Conservation (phyloP, 2,797 vertebrate genomes). For the Cygnus olor region DNA sequence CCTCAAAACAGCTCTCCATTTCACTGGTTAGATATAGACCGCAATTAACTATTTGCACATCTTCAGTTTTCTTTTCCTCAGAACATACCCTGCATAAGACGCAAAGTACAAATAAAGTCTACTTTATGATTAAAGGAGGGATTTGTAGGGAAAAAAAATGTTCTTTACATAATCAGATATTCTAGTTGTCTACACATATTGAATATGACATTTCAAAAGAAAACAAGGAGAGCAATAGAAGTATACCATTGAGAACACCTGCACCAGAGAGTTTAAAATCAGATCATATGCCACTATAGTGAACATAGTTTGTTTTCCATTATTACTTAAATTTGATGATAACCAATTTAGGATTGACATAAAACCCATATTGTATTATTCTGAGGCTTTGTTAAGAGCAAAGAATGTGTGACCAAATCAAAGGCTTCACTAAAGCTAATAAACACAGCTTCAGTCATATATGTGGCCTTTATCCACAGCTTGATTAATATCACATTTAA, state of each 20-base stretch:
- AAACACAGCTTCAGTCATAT: constrained; percentile 70
- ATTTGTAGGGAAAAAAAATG: not conserved
- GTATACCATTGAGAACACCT: not conserved
- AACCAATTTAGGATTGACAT: constrained; percentile 64
- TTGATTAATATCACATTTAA: constrained; percentile 79
- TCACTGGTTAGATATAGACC: not conserved
- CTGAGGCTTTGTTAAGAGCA: constrained; percentile 65
- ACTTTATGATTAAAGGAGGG: not conserved
- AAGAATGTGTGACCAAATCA: constrained; percentile 75
- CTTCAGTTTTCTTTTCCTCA: not conserved
- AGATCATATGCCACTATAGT: constrained; percentile 20
- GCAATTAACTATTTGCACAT: not conserved
- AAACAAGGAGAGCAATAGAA: constrained; percentile 27
- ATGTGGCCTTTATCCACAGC: constrained; percentile 71
- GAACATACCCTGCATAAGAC: not conserved
- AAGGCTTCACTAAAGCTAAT: constrained; percentile 74
- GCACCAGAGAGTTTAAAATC: constrained; percentile 33
- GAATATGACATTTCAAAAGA: constrained; percentile 45
- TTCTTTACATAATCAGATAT: not conserved
- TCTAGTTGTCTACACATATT: not conserved
- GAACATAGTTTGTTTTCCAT: constrained; percentile 41
- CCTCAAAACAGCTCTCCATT: not conserved
- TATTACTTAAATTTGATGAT: constrained; percentile 65
- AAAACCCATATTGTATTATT: constrained; percentile 61
- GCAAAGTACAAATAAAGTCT: not conserved